Percentiles rank a stretch among this genome's conserved stretches.
Evolutionary conservation across 1,140 invertebrate genomes (phyloP).

Genomic region (Micrasema minimum): DNA sequence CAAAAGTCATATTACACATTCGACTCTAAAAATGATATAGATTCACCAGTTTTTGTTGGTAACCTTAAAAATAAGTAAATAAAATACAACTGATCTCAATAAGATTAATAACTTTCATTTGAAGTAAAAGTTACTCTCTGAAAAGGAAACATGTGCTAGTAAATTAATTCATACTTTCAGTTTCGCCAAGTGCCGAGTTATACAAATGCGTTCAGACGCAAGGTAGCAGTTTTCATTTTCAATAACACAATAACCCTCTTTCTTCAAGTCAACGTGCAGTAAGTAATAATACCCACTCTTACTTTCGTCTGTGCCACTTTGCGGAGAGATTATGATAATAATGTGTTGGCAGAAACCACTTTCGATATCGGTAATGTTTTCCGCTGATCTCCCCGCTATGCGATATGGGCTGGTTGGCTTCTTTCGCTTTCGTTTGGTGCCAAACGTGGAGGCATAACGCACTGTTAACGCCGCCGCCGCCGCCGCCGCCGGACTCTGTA

Average conservation of each 20-base stretch:
- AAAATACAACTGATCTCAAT: too few species aligned
- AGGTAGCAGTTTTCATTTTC: not conserved
- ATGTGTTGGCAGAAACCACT: too few species aligned
- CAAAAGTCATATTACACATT: too few species aligned
- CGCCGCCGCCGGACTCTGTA: not conserved
- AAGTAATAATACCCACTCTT: slow-evolving; percentile 6
- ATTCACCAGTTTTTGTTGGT: too few species aligned
- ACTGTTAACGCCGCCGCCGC: too few species aligned
- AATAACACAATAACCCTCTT: not conserved
- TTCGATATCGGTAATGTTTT: not conserved
- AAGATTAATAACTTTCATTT: too few species aligned
- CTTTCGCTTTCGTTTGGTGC: slow-evolving; percentile 25
- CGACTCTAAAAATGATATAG: too few species aligned
- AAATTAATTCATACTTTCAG: slow-evolving; percentile 1
- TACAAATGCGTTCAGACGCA: not conserved
- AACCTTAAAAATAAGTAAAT: too few species aligned
- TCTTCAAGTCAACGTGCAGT: slow-evolving; percentile 4
- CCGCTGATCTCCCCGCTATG: not conserved
- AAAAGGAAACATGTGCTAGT: not conserved
- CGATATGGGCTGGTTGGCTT: not conserved
- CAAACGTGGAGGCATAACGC: slow-evolving; percentile 15
- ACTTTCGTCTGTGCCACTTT: slow-evolving; percentile 2
- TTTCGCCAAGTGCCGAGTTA: slow-evolving; percentile 14
- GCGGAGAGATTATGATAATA: too few species aligned
- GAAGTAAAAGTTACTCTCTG: not conserved